Evolutionary conservation across 2,888 invertebrate species (phyloP).

Genomic region (Lasioglossum lativentre): DNA sequence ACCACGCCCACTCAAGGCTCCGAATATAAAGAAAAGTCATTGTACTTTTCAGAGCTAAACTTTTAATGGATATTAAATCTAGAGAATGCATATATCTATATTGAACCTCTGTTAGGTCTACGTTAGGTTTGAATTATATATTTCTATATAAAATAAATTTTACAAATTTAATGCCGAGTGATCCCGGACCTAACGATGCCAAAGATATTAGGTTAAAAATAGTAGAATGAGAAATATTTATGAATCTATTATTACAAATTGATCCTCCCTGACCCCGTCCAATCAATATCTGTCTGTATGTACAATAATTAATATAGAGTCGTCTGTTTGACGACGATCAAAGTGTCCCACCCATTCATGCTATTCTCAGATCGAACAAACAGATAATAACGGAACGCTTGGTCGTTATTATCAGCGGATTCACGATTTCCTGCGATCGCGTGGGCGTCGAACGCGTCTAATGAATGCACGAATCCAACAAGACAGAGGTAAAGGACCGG

Average conservation of each 20-base stretch:
- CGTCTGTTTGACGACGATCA: not conserved
- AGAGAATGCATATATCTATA: too few relatives aligned
- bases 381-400: not conserved
- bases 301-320: not conserved
- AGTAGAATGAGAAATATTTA: not conserved
- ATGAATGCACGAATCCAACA: constrained; percentile 7
- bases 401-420: constrained; percentile 7
- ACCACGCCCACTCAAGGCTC: too few relatives aligned
- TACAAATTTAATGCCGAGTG: too few relatives aligned
- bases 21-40: not conserved
- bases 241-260: not conserved
- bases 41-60: not conserved
- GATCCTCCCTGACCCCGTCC: not conserved
- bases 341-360: not conserved
- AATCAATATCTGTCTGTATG: not conserved
- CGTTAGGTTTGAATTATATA: too few relatives aligned
- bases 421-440: not conserved
- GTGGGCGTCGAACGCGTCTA: not conserved
- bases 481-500: not conserved
- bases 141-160: too few relatives aligned
- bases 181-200: too few relatives aligned
- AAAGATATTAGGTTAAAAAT: not conserved
- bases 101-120: too few relatives aligned
- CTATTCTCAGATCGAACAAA: not conserved
- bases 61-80: too few relatives aligned